These are phyloP conservation scores for Heliangelus exortis DNA, from an alignment of 2,797 vertebrate genomes.

Conservation along the genomic window DNA sequence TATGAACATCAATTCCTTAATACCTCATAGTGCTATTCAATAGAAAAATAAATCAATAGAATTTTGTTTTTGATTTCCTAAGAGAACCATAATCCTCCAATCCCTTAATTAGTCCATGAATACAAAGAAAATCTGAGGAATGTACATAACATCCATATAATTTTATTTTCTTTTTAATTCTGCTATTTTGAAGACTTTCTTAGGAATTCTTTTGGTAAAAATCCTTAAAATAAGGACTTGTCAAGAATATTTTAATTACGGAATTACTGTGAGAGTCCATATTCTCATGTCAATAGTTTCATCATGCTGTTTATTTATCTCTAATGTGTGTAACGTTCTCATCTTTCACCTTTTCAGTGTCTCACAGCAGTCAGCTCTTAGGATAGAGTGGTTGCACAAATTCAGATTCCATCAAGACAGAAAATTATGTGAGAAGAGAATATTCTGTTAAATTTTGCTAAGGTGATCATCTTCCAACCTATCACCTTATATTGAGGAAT, in stretches of 20 bases:
- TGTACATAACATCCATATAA: not conserved
- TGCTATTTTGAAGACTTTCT: not conserved
- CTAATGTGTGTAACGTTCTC: not conserved
- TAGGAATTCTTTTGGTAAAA: not conserved
- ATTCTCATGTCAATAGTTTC: not conserved
- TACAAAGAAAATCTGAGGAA: not conserved
- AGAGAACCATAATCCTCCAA: not conserved
- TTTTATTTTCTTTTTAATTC: not conserved
- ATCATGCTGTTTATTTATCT: not conserved
- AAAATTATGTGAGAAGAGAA: not conserved
- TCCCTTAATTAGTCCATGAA: not conserved
- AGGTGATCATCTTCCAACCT: not conserved
- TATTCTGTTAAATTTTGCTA: not conserved
- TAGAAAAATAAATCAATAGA: not conserved
- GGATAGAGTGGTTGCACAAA: not conserved
- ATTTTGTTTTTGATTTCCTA: constrained; percentile 10
- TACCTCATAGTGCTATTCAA: not conserved
- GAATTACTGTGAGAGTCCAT: not conserved
- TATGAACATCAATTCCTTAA: not conserved
- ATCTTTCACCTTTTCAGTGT: not conserved
- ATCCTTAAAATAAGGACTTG: not conserved
- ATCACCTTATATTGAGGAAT: not conserved
- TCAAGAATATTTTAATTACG: not conserved
- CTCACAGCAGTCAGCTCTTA: not conserved
- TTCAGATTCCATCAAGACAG: not conserved